A percentile compares a stretch with the other conserved stretches of the same genome.
phyloP scores from a whole-genome alignment of 2,113 vertebrate genomes.

The Typhlomys cinereus region DNA sequence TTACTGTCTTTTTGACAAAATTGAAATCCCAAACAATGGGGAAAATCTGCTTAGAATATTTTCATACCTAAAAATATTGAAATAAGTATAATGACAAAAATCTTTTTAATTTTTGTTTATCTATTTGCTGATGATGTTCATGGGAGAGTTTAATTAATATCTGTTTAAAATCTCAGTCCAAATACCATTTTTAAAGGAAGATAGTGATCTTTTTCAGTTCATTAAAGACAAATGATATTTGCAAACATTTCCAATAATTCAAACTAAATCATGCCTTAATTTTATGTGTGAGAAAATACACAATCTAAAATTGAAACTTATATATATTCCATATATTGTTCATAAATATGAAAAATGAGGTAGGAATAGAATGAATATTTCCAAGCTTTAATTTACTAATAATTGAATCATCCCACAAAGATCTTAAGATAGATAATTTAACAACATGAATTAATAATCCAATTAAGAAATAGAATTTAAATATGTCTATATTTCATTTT shows the following conservation, averaged over 20 bases:
- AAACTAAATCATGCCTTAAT: background rate
- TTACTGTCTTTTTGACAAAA: background rate
- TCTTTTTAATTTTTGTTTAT: background rate
- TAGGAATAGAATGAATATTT: background rate
- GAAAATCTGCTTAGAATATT: background rate
- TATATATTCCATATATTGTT: background rate
- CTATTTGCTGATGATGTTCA: background rate
- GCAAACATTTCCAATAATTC: background rate
- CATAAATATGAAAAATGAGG: background rate
- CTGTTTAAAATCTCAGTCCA: background rate
- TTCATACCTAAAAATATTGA: background rate
- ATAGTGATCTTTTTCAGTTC: background rate
- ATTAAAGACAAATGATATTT: background rate
- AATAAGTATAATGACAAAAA: background rate
- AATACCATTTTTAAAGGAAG: background rate
- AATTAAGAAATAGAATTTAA: background rate
- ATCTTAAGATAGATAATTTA: background rate
- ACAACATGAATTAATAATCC: background rate
- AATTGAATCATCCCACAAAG: background rate
- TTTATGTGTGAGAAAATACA: background rate
- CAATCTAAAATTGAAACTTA: background rate
- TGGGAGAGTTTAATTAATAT: background rate
- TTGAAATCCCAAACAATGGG: background rate
- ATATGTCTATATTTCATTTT: background rate
- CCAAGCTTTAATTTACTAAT: background rate